phyloP scores from a whole-genome alignment of 2,888 invertebrate genomes.

The Apamea crenata region DNA sequence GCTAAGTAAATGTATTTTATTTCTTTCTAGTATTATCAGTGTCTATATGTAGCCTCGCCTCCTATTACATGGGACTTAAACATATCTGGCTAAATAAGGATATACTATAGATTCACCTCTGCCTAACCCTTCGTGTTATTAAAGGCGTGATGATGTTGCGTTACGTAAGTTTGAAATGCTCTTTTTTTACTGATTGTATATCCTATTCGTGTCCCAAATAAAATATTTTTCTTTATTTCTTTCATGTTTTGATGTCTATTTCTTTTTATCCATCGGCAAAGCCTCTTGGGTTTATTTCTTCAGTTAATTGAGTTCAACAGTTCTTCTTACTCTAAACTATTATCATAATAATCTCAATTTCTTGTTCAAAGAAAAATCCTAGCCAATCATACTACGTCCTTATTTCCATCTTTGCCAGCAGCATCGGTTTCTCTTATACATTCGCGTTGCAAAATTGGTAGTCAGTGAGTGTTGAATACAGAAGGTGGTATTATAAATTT shows the following conservation, averaged over 20 bases:
- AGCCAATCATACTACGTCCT: slow-evolving; percentile 32
- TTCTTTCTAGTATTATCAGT: too few relatives aligned
- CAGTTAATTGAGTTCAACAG: background rate
- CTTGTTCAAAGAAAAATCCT: slow-evolving; percentile 10
- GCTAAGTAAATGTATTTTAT: too few relatives aligned
- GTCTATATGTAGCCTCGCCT: too few relatives aligned
- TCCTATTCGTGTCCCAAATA: too few relatives aligned
- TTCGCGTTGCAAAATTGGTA: slow-evolving; percentile 78
- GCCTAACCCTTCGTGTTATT: too few relatives aligned
- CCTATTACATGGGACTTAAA: too few relatives aligned
- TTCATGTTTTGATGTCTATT: background rate
- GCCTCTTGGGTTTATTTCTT: background rate
- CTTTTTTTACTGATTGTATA: too few relatives aligned
- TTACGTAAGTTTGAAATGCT: too few relatives aligned
- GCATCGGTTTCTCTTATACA: slow-evolving; percentile 71
- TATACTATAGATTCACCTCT: too few relatives aligned
- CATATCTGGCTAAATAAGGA: too few relatives aligned
- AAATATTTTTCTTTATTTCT: too few relatives aligned
- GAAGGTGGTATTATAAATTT: slow-evolving; percentile 88
- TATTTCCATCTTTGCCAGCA: slow-evolving; percentile 40
- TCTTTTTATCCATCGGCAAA: background rate
- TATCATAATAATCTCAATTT: background rate
- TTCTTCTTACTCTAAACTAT: background rate
- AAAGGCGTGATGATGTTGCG: too few relatives aligned
- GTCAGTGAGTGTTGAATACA: slow-evolving; percentile 85